phyloP scores from a whole-genome alignment of 2,888 invertebrate genomes.

The Hypselothyrea guttata region DNA sequence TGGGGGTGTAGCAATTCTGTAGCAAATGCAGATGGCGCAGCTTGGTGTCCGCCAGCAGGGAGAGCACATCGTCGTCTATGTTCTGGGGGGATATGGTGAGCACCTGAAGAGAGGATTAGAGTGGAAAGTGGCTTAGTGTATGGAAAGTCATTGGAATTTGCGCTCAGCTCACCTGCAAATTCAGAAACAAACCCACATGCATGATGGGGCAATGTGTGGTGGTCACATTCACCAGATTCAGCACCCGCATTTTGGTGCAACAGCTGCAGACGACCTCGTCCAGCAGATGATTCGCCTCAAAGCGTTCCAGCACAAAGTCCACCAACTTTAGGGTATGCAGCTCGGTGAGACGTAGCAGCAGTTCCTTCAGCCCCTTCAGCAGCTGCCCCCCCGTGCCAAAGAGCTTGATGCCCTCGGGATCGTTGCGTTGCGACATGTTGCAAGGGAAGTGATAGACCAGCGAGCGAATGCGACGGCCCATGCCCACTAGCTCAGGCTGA shows the following conservation, averaged over 20 bases:
- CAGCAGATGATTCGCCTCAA: slow-evolving; percentile 87
- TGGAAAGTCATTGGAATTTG: too few relatives aligned
- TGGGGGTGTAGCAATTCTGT: slow-evolving; percentile 88
- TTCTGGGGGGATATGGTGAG: slow-evolving; percentile 88
- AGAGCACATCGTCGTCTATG: slow-evolving; percentile 88
- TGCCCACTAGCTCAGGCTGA: slow-evolving; percentile 79
- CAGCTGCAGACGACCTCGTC: slow-evolving; percentile 88
- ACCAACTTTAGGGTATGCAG: slow-evolving; percentile 87
- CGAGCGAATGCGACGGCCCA: slow-evolving; percentile 85
- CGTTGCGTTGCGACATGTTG: slow-evolving; percentile 86
- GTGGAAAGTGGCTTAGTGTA: not conserved
- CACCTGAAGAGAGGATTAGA: slow-evolving; percentile 81
- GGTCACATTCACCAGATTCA: slow-evolving; percentile 89
- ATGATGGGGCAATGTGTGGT: slow-evolving; percentile 87
- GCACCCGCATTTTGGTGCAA: slow-evolving; percentile 85
- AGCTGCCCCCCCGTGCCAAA: slow-evolving; percentile 91
- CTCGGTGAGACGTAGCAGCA: slow-evolving; percentile 86
- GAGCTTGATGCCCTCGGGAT: slow-evolving; percentile 85
- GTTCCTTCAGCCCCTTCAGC: slow-evolving; percentile 85
- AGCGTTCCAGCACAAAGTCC: slow-evolving; percentile 88
- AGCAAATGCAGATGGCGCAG: slow-evolving; percentile 87
- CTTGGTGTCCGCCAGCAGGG: slow-evolving; percentile 85
- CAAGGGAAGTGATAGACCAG: slow-evolving; percentile 89
- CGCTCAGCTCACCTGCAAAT: slow-evolving; percentile 84
- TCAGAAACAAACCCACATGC: slow-evolving; percentile 89